phyloP scores from a whole-genome alignment of 2,888 invertebrate genomes.

The Nezara viridula region DNA sequence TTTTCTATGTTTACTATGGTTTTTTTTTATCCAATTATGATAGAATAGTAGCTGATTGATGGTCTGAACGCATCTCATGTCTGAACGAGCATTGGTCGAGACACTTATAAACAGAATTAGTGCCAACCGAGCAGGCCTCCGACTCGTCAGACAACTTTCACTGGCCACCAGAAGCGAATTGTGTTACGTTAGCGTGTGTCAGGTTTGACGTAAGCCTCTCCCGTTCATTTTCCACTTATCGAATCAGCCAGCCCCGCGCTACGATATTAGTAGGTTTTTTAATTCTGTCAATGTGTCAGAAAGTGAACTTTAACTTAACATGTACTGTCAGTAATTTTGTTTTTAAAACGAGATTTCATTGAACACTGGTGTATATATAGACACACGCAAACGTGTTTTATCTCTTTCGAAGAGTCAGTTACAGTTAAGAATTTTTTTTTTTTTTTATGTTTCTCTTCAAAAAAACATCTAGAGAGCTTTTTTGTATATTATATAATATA shows the following conservation, averaged over 20 bases:
- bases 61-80: too few relatives aligned
- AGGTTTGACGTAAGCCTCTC: not conserved
- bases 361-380: too few relatives aligned
- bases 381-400: too few relatives aligned
- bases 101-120: not conserved
- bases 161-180: not conserved
- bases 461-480: too few relatives aligned
- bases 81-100: not conserved
- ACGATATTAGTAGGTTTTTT: not conserved
- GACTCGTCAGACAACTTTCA: conserved; percentile 1
- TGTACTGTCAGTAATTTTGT: not conserved
- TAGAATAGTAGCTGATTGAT: too few relatives aligned
- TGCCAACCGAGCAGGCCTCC: not conserved
- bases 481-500: too few relatives aligned
- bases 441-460: too few relatives aligned
- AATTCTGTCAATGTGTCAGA: not conserved
- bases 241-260: not conserved
- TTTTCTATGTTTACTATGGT: too few relatives aligned
- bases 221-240: not conserved
- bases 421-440: too few relatives aligned
- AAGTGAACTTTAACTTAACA: not conserved
- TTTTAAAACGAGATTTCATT: not conserved
- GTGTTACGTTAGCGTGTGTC: not conserved
- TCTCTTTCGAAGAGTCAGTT: too few relatives aligned
- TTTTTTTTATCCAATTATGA: too few relatives aligned